Conservation (phyloP, 2,888 invertebrate species). For the Ectemnius continuus region DNA sequence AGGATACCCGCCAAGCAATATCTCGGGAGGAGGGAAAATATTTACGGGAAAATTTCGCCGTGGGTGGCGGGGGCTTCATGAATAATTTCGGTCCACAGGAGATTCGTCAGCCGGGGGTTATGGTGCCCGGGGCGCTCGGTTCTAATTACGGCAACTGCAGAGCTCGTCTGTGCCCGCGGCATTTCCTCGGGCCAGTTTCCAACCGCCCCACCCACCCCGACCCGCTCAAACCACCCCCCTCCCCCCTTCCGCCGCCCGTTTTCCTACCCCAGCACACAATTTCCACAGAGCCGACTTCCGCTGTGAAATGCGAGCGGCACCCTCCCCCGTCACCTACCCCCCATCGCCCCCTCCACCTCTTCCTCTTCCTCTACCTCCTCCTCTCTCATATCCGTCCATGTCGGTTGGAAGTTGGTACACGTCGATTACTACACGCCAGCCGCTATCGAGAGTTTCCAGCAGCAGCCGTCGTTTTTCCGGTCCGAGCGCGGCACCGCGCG, state of each 20-base stretch:
- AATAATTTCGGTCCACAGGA: conserved; percentile 77
- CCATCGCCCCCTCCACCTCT: conserved; percentile 17
- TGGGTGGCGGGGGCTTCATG: conserved; percentile 72
- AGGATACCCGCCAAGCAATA: conserved; percentile 42
- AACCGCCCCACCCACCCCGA: conserved; percentile 57
- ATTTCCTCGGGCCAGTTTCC: conserved; percentile 66
- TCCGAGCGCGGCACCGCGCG: conserved; percentile 11
- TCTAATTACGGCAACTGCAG: conserved; percentile 78
- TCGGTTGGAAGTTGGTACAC: conserved; percentile 38
- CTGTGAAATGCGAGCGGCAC: conserved; percentile 54
- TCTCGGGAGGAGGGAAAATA: conserved; percentile 73
- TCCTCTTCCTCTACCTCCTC: conserved; percentile 20
- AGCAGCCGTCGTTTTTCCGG: conserved; percentile 20
- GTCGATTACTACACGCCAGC: conserved; percentile 52
- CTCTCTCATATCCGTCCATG: conserved; percentile 12
- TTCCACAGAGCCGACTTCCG: conserved; percentile 59
- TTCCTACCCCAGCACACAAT: conserved; percentile 61
- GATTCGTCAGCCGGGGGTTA: conserved; percentile 75
- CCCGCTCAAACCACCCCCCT: conserved; percentile 52
- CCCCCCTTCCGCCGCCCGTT: conserved; percentile 40
- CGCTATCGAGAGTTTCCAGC: conserved; percentile 47
- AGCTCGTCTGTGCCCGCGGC: conserved; percentile 71
- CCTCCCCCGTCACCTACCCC: conserved; percentile 32
- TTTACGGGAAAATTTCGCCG: conserved; percentile 75
- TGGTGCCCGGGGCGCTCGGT: conserved; percentile 71